phyloP scores from a whole-genome alignment of 37 sponge, comb jelly and placozoan genomes.

The Mnemiopsis leidyi region DNA sequence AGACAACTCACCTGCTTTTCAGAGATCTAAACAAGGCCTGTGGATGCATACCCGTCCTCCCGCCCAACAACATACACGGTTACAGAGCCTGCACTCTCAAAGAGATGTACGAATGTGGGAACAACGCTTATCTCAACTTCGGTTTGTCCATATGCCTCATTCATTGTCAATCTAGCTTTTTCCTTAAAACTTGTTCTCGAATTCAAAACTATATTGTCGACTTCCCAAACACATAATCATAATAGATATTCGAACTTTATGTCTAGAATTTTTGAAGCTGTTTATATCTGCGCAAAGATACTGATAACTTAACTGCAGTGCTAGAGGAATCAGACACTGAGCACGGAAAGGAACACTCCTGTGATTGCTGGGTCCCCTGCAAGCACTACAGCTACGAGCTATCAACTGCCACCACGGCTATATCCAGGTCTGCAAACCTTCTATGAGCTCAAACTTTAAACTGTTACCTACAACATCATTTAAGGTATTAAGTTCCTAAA shows the following conservation, averaged over 20 bases:
- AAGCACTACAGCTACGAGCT: neutral
- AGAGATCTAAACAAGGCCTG: neutral
- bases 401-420: constrained; percentile 5
- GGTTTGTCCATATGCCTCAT: no score
- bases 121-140: neutral
- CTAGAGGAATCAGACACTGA: constrained; percentile 6
- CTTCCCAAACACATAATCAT: no score
- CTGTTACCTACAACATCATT: no score
- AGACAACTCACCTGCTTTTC: no score
- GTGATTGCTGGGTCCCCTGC: constrained; percentile 16
- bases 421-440: neutral
- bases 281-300: no score
- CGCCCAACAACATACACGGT: neutral
- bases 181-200: no score
- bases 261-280: no score
- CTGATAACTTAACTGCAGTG: neutral
- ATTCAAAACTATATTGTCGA: no score
- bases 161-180: no score
- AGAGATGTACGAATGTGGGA: constrained; percentile 15
- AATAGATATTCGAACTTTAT: no score
- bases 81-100: constrained; percentile 26
- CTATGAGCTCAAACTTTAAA: no score
- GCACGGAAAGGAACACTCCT: neutral
- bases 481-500: no score
- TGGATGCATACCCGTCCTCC: neutral